Evolutionary conservation across 1,140 invertebrate species (phyloP).

Genomic region (Pachypeltis micranthus): DNA sequence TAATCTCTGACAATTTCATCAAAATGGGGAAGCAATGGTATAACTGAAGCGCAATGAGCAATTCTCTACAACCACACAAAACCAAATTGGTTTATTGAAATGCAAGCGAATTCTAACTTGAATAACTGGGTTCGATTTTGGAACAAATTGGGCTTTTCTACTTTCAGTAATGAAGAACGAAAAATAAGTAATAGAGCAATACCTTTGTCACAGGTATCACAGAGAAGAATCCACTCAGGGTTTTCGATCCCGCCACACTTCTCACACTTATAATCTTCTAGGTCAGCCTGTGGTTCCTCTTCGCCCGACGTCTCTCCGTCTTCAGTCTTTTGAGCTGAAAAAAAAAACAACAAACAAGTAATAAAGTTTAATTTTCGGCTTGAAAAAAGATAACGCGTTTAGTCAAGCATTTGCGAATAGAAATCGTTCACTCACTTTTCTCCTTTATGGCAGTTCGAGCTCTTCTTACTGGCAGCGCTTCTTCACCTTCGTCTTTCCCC

Average conservation of each 20-base stretch:
- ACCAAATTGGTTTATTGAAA: no score
- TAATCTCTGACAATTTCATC: no score
- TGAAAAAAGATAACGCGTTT: no score
- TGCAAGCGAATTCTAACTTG: no score
- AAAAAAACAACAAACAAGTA: slow-evolving; percentile 14
- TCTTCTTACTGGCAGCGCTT: slow-evolving; percentile 44
- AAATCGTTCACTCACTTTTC: slow-evolving; percentile 38
- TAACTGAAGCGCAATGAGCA: no score
- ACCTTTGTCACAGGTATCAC: slow-evolving; percentile 77
- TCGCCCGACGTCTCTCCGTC: slow-evolving; percentile 25
- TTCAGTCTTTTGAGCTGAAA: neutral
- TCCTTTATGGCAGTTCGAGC: slow-evolving; percentile 49
- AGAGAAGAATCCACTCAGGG: slow-evolving; percentile 90
- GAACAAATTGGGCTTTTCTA: no score
- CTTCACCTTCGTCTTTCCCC: slow-evolving; percentile 44
- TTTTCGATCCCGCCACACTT: slow-evolving; percentile 81
- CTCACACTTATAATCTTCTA: slow-evolving; percentile 61
- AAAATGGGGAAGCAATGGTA: no score
- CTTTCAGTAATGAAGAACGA: no score
- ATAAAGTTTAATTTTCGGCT: neutral
- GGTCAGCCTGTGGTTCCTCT: slow-evolving; percentile 32
- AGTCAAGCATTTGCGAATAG: no score
- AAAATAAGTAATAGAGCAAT: no score
- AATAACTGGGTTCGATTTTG: no score
- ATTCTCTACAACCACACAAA: no score